Evolutionary conservation across 2,113 vertebrate species (phyloP).

Genomic region (Sialia sialis): DNA sequence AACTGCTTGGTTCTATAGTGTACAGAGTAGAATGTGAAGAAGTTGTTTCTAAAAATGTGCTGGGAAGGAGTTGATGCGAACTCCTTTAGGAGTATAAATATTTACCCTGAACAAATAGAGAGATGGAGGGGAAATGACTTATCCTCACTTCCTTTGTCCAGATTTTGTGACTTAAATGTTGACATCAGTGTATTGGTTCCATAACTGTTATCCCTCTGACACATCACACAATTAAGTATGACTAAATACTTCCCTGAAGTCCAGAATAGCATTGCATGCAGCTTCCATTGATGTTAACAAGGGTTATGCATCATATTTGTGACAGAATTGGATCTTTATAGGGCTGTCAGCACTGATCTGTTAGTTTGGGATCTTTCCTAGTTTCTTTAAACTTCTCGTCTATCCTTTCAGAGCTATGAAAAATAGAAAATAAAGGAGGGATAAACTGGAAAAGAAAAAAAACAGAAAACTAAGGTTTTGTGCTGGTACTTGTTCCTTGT

Average conservation of each 20-base stretch:
- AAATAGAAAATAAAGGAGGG: slow-evolving; percentile 58
- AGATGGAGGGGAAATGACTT: not conserved
- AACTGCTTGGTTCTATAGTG: not conserved
- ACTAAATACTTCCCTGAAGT: not conserved
- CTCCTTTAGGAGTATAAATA: not conserved
- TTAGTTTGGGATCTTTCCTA: slow-evolving; percentile 46
- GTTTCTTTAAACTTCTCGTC: slow-evolving; percentile 54
- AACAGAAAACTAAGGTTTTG: not conserved
- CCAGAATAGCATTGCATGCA: slow-evolving; percentile 8
- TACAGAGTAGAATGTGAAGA: not conserved
- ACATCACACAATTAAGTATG: not conserved
- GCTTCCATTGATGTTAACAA: not conserved
- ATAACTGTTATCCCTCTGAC: not conserved
- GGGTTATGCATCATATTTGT: not conserved
- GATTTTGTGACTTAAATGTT: slow-evolving; percentile 5
- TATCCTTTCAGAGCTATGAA: slow-evolving; percentile 39
- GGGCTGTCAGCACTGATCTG: slow-evolving; percentile 47
- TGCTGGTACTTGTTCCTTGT: slow-evolving; percentile 47
- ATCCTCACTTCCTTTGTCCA: not conserved
- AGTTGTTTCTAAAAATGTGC: not conserved
- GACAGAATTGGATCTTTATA: not conserved
- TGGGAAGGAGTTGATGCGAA: not conserved
- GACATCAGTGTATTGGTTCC: not conserved
- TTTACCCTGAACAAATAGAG: not conserved
- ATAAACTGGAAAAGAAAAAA: slow-evolving; percentile 33